phyloP scores from a whole-genome alignment of 1,140 invertebrate genomes.

The Drosophila sp. region DNA sequence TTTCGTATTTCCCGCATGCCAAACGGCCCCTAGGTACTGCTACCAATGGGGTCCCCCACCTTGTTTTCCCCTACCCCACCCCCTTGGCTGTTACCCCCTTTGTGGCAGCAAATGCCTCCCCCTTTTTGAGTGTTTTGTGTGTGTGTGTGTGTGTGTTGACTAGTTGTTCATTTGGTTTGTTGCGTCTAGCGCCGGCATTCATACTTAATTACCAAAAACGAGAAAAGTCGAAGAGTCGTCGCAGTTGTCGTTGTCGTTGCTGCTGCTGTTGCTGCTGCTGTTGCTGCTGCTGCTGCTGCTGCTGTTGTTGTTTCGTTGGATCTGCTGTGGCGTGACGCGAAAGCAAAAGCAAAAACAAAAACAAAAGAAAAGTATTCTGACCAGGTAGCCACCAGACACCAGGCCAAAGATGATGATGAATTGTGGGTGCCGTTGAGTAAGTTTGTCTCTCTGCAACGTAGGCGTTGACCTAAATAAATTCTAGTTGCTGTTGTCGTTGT shows the following conservation, averaged over 20 bases:
- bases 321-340: constrained; percentile 74
- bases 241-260: constrained; percentile 33
- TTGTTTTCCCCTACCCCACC: neutral
- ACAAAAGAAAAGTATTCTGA: constrained; percentile 53
- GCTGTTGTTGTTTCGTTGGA: constrained; percentile 11
- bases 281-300: constrained; percentile 29
- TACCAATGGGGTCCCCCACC: constrained; percentile 30
- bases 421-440: constrained; percentile 77
- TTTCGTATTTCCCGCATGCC: constrained; percentile 81
- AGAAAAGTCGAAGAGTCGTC: constrained; percentile 55
- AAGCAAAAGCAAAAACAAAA: constrained; percentile 63
- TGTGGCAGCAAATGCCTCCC: constrained; percentile 12
- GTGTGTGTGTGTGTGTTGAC: constrained; percentile 13
- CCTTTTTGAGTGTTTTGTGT: constrained; percentile 23
- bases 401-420: constrained; percentile 68
- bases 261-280: constrained; percentile 18
- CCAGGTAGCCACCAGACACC: constrained; percentile 73
- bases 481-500: constrained; percentile 39
- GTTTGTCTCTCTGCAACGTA: constrained; percentile 75
- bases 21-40: constrained; percentile 66
- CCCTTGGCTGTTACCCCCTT: neutral
- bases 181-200: constrained; percentile 79
- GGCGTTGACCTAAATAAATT: constrained; percentile 79
- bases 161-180: constrained; percentile 46
- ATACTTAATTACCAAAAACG: constrained; percentile 78